A percentile compares a stretch with the other conserved stretches of the same genome.
These are phyloP conservation scores for Diabrotica balteata DNA, from an alignment of 2,888 invertebrate species.

Conservation along the genomic window DNA sequence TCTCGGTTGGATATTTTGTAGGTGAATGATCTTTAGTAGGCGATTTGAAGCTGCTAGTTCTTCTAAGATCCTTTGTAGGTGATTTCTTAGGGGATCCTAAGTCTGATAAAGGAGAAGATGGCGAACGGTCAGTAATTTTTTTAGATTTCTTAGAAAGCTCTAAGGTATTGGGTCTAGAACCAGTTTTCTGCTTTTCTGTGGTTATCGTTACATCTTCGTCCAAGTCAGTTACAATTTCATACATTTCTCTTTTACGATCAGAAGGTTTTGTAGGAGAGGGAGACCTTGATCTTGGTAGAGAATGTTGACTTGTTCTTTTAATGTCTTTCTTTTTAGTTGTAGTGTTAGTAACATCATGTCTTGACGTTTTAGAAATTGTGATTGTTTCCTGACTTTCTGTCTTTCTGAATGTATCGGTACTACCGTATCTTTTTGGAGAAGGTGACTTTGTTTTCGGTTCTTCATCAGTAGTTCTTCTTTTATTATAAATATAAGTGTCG, in stretches of 20 bases:
- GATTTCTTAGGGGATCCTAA: slow-evolving; percentile 33
- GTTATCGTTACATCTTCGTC: slow-evolving; percentile 39
- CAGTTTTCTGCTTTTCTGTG: slow-evolving; percentile 32
- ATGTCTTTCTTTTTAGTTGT: slow-evolving; percentile 47
- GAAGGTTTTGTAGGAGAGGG: slow-evolving; percentile 55
- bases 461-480: slow-evolving; percentile 11
- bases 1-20: slow-evolving; percentile 8
- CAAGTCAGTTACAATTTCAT: slow-evolving; percentile 53
- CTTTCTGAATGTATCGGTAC: slow-evolving; percentile 23
- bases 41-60: slow-evolving; percentile 61
- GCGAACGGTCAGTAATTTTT: slow-evolving; percentile 52
- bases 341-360: slow-evolving; percentile 40
- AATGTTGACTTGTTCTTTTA: slow-evolving; percentile 7
- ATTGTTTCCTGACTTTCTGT: slow-evolving; percentile 30
- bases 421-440: slow-evolving; percentile 18
- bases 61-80: slow-evolving; percentile 48
- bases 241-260: slow-evolving; percentile 54
- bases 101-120: slow-evolving; percentile 50
- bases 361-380: slow-evolving; percentile 43
- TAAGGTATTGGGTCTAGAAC: slow-evolving; percentile 44
- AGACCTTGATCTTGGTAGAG: slow-evolving; percentile 42
- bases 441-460: slow-evolving; percentile 28
- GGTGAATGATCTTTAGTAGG: slow-evolving; percentile 43
- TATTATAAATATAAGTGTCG: slow-evolving; percentile 46
- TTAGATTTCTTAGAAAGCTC: slow-evolving; percentile 47